Conservation (phyloP, 2,113 vertebrate genomes). For the Pedetes capensis region DNA sequence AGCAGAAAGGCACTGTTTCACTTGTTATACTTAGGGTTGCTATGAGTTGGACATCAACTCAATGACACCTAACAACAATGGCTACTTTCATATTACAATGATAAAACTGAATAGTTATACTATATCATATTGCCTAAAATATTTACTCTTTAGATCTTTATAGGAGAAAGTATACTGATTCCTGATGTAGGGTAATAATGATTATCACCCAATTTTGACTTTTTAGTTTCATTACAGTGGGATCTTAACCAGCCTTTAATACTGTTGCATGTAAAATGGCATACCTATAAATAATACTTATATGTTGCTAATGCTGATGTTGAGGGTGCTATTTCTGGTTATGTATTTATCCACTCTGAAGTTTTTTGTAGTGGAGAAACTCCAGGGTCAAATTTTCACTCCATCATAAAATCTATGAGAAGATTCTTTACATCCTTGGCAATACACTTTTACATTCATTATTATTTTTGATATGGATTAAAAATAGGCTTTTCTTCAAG, state of each 20-base stretch:
- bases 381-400: background rate
- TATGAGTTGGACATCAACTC: too few species aligned
- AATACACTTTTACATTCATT: background rate
- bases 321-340: background rate
- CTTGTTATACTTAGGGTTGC: too few species aligned
- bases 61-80: too few species aligned
- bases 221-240: background rate
- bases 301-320: background rate
- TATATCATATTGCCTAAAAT: background rate
- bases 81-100: background rate
- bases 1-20: too few species aligned
- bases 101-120: background rate
- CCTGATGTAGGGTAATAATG: background rate
- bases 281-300: background rate
- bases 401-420: background rate
- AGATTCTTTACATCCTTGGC: background rate
- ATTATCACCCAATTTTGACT: background rate
- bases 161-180: background rate
- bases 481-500: slow-evolving; percentile 19
- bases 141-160: slow-evolving; percentile 2
- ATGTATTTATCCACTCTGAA: background rate
- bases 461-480: background rate
- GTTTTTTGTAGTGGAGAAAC: background rate
- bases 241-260: background rate
- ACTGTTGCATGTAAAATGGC: background rate